These are phyloP conservation scores for Myiopsitta monachus DNA, from an alignment of 2,113 vertebrate genomes.

Conservation along the genomic window DNA sequence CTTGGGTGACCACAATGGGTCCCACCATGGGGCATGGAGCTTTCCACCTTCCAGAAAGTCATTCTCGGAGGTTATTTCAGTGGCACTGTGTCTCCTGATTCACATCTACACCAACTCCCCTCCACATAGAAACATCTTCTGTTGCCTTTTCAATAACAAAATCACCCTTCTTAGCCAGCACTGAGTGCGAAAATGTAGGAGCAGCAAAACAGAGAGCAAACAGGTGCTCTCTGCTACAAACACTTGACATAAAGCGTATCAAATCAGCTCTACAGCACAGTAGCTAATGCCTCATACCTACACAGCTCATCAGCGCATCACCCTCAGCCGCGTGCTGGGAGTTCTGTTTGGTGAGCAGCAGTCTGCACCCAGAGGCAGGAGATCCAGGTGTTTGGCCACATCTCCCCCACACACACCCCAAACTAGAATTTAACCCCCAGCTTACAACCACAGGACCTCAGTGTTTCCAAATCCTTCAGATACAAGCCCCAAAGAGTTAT, in stretches of 20 bases:
- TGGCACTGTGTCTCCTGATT: background rate
- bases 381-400: background rate
- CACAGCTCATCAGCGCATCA: background rate
- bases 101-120: background rate
- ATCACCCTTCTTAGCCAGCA: background rate
- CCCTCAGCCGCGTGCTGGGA: background rate
- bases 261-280: background rate
- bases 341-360: background rate
- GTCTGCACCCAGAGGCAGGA: background rate
- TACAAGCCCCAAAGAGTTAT: background rate
- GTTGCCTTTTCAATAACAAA: background rate
- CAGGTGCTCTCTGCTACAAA: background rate
- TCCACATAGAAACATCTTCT: background rate
- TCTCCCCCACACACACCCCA: fast-evolving
- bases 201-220: no score
- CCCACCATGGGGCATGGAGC: background rate
- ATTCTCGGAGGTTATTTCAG: background rate
- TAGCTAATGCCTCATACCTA: background rate
- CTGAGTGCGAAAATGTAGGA: background rate
- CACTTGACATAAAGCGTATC: background rate
- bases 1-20: background rate
- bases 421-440: background rate
- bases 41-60: background rate
- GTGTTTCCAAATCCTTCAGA: background rate
- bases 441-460: background rate